Conservation (phyloP, 1,140 invertebrate genomes). For the Cataglyphis hispanica region DNA sequence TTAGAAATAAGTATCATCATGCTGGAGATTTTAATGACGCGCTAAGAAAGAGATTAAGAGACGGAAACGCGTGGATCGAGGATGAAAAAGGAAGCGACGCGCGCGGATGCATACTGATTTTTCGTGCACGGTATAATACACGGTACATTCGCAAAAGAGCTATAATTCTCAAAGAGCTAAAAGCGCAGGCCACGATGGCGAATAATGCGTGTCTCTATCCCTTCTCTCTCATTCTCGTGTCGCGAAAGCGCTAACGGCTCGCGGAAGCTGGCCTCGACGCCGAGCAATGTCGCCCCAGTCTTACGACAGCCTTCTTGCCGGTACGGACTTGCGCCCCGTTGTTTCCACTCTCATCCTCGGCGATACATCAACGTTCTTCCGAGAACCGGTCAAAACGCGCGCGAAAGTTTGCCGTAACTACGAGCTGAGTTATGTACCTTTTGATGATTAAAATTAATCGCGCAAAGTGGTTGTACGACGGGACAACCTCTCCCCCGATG, state of each 20-base stretch:
- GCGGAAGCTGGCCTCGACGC: slow-evolving; percentile 80
- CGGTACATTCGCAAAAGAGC: slow-evolving; percentile 2
- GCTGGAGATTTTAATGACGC: background rate
- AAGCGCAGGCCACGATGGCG: slow-evolving; percentile 53
- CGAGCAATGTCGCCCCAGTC: slow-evolving; percentile 81
- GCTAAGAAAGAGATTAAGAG: no score
- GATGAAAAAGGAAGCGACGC: background rate
- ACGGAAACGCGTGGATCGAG: no score
- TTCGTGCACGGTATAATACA: slow-evolving; percentile 21
- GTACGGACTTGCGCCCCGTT: slow-evolving; percentile 54
- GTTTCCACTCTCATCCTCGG: slow-evolving; percentile 14
- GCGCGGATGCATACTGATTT: background rate
- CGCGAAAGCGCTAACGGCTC: slow-evolving; percentile 70
- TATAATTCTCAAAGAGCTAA: slow-evolving; percentile 35
- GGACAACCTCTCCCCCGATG: background rate
- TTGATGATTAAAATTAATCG: slow-evolving; percentile 56
- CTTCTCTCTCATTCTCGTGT: slow-evolving; percentile 38
- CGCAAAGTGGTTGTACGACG: slow-evolving; percentile 15
- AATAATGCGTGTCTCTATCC: slow-evolving; percentile 50
- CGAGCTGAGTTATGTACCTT: slow-evolving; percentile 44
- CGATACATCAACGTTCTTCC: slow-evolving; percentile 45
- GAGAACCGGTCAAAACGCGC: slow-evolving; percentile 28
- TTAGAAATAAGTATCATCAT: background rate
- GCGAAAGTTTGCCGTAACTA: slow-evolving; percentile 47
- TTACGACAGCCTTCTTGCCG: slow-evolving; percentile 78